Conservation (phyloP, 2,888 invertebrate species). For the Pyralis farinalis region DNA sequence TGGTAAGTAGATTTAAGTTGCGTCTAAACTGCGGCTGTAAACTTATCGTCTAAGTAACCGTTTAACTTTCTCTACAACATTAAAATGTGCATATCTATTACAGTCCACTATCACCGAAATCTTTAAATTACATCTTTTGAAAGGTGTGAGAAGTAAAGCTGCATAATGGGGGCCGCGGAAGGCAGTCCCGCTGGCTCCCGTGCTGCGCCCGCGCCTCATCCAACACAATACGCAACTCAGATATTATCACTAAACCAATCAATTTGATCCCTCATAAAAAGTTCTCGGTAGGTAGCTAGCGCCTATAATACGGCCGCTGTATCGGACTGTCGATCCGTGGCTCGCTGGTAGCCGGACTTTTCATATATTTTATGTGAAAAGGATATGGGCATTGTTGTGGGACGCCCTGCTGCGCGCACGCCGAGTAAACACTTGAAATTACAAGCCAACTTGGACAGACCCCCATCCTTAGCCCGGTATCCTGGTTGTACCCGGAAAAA, state of each 20-base stretch:
- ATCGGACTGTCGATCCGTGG: conserved; percentile 69
- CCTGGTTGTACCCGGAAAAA: conserved; percentile 48
- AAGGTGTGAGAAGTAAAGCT: conserved; percentile 62
- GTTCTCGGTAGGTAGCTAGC: conserved; percentile 68
- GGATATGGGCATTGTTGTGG: conserved; percentile 77
- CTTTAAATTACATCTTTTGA: conserved; percentile 53
- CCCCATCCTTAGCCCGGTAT: conserved; percentile 25
- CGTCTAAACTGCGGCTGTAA: conserved; percentile 2
- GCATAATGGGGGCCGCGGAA: conserved; percentile 47
- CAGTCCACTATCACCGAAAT: conserved; percentile 36
- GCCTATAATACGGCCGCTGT: conserved; percentile 61
- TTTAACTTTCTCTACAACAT: conserved; percentile 38
- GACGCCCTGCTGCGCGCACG: conserved; percentile 66
- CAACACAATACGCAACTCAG: conserved; percentile 60
- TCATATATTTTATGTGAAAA: conserved; percentile 81
- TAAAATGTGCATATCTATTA: conserved; percentile 57
- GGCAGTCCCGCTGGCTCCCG: conserved; percentile 35
- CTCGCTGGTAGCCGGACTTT: conserved; percentile 69
- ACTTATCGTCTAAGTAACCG: conserved; percentile 16
- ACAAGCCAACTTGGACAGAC: conserved; percentile 64
- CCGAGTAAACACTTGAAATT: conserved; percentile 78
- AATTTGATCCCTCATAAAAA: conserved; percentile 81
- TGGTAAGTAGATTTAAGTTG: conserved; percentile 7
- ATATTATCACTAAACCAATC: conserved; percentile 78
- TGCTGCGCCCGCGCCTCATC: conserved; percentile 30